These are phyloP conservation scores for Cryptoblepharus egeriae DNA, from an alignment of 2,797 vertebrate species.

Conservation along the genomic window DNA sequence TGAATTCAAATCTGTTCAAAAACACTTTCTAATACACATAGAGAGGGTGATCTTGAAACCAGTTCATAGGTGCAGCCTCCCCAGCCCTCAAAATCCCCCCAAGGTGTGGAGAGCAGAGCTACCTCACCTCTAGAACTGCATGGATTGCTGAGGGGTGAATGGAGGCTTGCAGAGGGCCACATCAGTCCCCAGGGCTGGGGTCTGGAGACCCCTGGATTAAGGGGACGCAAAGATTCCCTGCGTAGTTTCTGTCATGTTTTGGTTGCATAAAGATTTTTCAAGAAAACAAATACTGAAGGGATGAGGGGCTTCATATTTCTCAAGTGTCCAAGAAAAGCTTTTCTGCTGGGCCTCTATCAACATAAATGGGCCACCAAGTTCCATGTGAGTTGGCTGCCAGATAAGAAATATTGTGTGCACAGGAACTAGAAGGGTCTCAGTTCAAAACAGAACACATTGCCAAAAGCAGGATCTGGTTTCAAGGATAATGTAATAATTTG, in stretches of 20 bases:
- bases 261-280: background rate
- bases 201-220: too few relatives aligned
- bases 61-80: too few relatives aligned
- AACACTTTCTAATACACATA: too few relatives aligned
- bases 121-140: too few relatives aligned
- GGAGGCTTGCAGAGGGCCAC: too few relatives aligned
- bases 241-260: conserved; percentile 37
- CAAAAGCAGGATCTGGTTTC: conserved; percentile 54
- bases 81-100: too few relatives aligned
- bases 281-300: conserved; percentile 39
- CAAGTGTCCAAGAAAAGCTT: conserved; percentile 55
- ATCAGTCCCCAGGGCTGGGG: too few relatives aligned
- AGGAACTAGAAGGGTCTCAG: conserved; percentile 8
- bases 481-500: conserved; percentile 27
- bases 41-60: too few relatives aligned
- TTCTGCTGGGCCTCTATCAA: conserved; percentile 44
- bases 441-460: conserved; percentile 48
- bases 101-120: too few relatives aligned
- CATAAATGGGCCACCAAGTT: conserved; percentile 54
- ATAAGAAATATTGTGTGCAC: conserved; percentile 43
- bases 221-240: conserved; percentile 29
- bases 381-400: conserved; percentile 36
- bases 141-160: too few relatives aligned
- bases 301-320: conserved; percentile 46
- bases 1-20: too few relatives aligned